Conservation (phyloP, 2,888 invertebrate genomes). For the Chrysolina americana region DNA sequence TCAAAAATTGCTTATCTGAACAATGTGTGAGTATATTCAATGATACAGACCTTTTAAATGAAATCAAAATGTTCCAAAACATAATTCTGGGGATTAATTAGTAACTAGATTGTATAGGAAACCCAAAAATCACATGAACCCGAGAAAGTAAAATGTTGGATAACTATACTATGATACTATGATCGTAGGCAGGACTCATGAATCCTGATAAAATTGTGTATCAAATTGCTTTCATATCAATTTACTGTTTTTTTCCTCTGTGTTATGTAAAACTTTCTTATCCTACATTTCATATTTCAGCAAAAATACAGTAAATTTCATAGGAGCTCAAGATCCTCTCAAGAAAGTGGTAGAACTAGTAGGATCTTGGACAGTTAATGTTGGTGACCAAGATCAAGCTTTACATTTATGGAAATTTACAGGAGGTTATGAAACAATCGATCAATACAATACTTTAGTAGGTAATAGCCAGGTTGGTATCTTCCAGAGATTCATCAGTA, state of each 20-base stretch:
- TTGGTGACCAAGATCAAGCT: constrained; percentile 98
- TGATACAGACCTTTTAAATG: too few species aligned
- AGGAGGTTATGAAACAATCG: constrained; percentile 92
- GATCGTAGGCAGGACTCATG: too few species aligned
- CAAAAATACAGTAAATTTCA: constrained; percentile 83
- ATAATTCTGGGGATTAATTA: neutral
- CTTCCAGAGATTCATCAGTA: neutral
- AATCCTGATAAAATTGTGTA: too few species aligned
- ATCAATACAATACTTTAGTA: constrained; percentile 81
- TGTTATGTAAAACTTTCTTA: neutral
- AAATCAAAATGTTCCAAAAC: neutral
- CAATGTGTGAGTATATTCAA: constrained; percentile 85
- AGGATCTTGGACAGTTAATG: constrained; percentile 96
- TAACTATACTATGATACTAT: too few species aligned
- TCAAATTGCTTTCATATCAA: too few species aligned
- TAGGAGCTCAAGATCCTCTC: constrained; percentile 81
- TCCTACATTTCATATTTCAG: constrained; percentile 69
- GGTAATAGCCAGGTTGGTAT: constrained; percentile 77
- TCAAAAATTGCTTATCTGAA: constrained; percentile 87
- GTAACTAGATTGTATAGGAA: too few species aligned
- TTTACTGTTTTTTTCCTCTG: neutral
- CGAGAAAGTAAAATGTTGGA: too few species aligned
- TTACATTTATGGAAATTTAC: constrained; percentile 96
- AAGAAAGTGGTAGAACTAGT: constrained; percentile 83
- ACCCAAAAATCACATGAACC: too few species aligned